Evolutionary conservation across 2,888 invertebrate species (phyloP).

Genomic region (Cataglyphis livida): DNA sequence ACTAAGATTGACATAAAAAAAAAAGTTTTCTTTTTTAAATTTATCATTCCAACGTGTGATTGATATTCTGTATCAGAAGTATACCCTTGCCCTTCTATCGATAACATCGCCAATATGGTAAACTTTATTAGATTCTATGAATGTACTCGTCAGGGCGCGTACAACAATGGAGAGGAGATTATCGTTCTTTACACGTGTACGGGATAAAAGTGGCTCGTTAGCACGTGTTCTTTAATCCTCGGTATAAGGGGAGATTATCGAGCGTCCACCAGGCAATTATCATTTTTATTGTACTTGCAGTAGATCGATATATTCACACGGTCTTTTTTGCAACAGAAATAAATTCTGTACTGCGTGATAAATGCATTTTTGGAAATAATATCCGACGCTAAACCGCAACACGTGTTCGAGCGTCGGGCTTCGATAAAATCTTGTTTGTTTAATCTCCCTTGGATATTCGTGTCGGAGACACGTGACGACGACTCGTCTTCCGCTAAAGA

Average conservation of each 20-base stretch:
- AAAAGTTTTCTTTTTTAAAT: constrained; percentile 3
- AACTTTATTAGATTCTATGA: constrained; percentile 38
- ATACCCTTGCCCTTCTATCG: background rate
- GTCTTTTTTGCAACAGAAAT: background rate
- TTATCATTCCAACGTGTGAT: constrained; percentile 29
- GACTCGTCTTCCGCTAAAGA: background rate
- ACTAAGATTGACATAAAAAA: background rate
- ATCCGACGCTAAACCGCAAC: constrained; percentile 48
- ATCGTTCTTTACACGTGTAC: constrained; percentile 30
- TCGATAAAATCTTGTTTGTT: constrained; percentile 78
- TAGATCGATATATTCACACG: background rate
- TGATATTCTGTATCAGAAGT: constrained; percentile 21
- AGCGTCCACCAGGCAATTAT: constrained; percentile 2
- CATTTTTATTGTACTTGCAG: background rate
- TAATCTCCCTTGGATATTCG: constrained; percentile 71
- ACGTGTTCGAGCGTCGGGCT: constrained; percentile 65
- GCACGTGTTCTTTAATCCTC: constrained; percentile 44
- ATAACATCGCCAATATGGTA: constrained; percentile 1
- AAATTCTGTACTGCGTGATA: background rate
- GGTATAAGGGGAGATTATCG: constrained; percentile 19
- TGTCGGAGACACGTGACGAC: constrained; percentile 30
- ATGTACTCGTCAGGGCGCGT: constrained; percentile 11
- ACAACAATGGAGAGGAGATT: constrained; percentile 41
- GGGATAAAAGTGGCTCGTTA: constrained; percentile 44
- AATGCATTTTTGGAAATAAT: background rate